Base-by-base conservation (phyloP, 2,888 invertebrate species). In the Lepas anatifera region DNA sequence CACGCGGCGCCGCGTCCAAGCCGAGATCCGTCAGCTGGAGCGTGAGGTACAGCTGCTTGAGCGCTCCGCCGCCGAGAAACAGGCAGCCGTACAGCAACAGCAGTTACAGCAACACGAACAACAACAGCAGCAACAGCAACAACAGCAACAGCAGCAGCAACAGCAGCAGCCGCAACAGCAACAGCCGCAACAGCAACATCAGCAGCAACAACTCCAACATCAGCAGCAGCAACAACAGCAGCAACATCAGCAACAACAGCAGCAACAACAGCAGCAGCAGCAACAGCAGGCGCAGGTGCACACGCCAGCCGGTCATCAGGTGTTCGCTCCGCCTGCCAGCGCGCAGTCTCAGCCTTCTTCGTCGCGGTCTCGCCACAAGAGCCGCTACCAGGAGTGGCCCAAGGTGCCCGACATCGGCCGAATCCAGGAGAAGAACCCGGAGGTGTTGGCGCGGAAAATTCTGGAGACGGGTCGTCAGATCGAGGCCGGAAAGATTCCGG, bases 341-440 rank as follows among this genome's bases (percentile, higher is more conserved):
- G 3, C 32, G 52, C 29, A 72, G 74, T 76, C 25, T 73, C 75
- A 3, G 71, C 72, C 66, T 69, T 82, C 27, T 13, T 70, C 35
- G 35, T 43, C 25, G 67, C 73, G 73, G 64, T 68, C 74, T 0
- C 63, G 74, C n/a, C 74, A 74, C 75, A 84, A 92, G 27, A 87
- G 89, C 10, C 85, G 92, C 3, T 90, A 92, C 0, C 92, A 92
- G 77, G 93, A 93, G 77, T 93, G 93, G 93, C 92, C 92, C 0
- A 92, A 92, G 76, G 89, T 93, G 41, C 92, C 93, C 2, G 92
- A 93, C 76, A 87, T 92, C 69, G 90, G 89, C 1, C 93, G 92
- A 80, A 93, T 93, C 72, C 90, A 93, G 77, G 94, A 94, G 78
- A 92, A 92, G 78, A 93, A 94, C 81, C 93, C 93, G 0, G 93